These are phyloP conservation scores for Stictocephala bisonia DNA, from an alignment of 2,888 invertebrate species.

Conservation along the genomic window DNA sequence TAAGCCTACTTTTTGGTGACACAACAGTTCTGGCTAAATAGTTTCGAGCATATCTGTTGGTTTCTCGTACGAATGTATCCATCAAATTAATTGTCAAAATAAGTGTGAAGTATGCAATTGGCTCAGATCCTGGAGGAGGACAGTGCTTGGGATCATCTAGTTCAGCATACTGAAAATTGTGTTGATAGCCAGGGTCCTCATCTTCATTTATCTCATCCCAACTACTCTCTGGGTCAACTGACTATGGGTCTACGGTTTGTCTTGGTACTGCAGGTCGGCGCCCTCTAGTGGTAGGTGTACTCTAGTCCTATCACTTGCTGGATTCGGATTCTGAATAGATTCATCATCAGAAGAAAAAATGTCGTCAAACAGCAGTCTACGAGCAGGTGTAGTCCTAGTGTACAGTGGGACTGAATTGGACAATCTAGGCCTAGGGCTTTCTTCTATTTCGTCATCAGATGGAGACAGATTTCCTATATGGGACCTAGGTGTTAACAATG, in stretches of 20 bases:
- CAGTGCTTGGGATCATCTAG: neutral
- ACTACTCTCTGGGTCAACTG: constrained; percentile 22
- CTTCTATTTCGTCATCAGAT: too few species aligned
- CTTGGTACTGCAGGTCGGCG: constrained; percentile 12
- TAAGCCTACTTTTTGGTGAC: too few species aligned
- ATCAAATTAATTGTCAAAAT: constrained; percentile 10
- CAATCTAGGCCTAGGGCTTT: too few species aligned
- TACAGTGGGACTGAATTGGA: too few species aligned
- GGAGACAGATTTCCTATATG: too few species aligned
- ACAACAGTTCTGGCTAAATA: too few species aligned
- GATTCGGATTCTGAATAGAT: neutral
- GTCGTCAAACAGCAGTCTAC: too few species aligned
- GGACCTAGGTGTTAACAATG: too few species aligned
- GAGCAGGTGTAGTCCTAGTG: too few species aligned
- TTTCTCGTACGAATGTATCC: neutral
- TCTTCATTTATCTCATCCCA: neutral
- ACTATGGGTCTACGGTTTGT: too few species aligned
- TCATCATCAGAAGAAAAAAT: neutral
- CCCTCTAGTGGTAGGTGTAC: constrained; percentile 2
- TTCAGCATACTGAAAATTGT: constrained; percentile 1
- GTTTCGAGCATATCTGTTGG: too few species aligned
- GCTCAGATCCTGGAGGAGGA: constrained; percentile 18
- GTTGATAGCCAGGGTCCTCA: constrained; percentile 10
- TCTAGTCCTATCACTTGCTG: neutral
- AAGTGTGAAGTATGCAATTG: neutral